These are phyloP conservation scores for Calosoma granatense DNA, from an alignment of 1,140 invertebrate species.

Conservation along the genomic window DNA sequence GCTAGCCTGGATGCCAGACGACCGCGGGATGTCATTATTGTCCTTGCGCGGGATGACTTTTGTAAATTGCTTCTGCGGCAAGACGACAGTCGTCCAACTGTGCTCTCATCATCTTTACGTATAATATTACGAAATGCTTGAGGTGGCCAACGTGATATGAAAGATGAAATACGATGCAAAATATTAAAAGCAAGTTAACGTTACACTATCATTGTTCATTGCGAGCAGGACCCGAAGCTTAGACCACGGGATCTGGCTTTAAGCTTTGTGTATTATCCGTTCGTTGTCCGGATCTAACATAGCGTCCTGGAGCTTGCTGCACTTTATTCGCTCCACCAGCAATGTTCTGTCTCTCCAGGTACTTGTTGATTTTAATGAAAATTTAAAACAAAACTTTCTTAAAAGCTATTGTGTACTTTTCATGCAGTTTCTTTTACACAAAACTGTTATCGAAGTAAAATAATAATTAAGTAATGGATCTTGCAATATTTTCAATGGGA, in stretches of 20 bases:
- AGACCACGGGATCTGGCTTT: not conserved
- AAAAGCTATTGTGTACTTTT: too few species aligned
- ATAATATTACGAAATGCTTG: not conserved
- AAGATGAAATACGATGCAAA: slow-evolving; percentile 8
- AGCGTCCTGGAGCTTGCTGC: too few species aligned
- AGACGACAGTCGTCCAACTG: not conserved
- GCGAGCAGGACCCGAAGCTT: not conserved
- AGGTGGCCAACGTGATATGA: not conserved
- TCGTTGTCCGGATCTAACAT: not conserved
- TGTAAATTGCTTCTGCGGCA: slow-evolving; percentile 3
- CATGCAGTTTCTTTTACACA: too few species aligned
- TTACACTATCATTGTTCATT: not conserved
- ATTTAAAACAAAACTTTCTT: too few species aligned
- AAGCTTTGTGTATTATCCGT: not conserved
- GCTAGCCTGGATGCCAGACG: not conserved
- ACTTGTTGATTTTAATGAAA: too few species aligned
- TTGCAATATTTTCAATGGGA: too few species aligned
- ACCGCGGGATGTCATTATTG: not conserved
- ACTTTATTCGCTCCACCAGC: too few species aligned
- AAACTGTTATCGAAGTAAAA: too few species aligned
- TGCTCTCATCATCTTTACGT: not conserved
- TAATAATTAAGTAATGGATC: too few species aligned
- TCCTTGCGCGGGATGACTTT: not conserved
- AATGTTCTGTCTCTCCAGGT: too few species aligned
- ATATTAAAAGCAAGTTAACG: slow-evolving; percentile 8